These are phyloP conservation scores for Paracentrotus lividus DNA, from an alignment of 53 echinoderm and acorn worm genomes.

Conservation along the genomic window DNA sequence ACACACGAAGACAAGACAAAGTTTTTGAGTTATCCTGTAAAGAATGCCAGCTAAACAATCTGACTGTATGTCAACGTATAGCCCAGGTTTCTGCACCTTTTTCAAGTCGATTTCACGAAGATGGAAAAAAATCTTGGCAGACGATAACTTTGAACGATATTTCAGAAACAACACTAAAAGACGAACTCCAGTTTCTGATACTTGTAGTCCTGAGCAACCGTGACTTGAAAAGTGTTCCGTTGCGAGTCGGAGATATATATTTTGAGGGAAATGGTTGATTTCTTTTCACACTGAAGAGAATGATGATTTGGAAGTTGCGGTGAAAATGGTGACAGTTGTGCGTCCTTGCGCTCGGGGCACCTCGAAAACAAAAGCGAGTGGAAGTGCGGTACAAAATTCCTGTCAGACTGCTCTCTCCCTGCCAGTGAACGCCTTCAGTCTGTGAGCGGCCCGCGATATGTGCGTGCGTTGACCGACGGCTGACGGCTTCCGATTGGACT, in stretches of 20 bases:
- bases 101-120: neutral
- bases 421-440: neutral
- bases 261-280: slow-evolving; percentile 21
- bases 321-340: slow-evolving; percentile 37
- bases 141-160: slow-evolving; percentile 5
- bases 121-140: neutral
- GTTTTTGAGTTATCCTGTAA: slow-evolving; percentile 28
- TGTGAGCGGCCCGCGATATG: neutral
- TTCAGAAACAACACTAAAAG: neutral
- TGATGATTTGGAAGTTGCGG: slow-evolving; percentile 5
- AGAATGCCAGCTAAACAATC: neutral
- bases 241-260: slow-evolving; percentile 16
- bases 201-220: slow-evolving; percentile 9
- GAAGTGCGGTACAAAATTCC: neutral
- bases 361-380: slow-evolving; percentile 1
- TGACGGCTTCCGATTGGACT: neutral
- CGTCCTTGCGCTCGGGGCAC: neutral
- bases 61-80: neutral
- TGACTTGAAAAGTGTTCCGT: neutral
- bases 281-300: neutral
- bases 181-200: neutral
- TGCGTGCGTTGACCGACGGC: neutral
- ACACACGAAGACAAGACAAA: neutral
- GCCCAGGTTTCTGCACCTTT: slow-evolving; percentile 39
- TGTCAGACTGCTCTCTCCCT: neutral